Conservation (phyloP, 2,113 vertebrate genomes). For the Sebastes fasciatus region DNA sequence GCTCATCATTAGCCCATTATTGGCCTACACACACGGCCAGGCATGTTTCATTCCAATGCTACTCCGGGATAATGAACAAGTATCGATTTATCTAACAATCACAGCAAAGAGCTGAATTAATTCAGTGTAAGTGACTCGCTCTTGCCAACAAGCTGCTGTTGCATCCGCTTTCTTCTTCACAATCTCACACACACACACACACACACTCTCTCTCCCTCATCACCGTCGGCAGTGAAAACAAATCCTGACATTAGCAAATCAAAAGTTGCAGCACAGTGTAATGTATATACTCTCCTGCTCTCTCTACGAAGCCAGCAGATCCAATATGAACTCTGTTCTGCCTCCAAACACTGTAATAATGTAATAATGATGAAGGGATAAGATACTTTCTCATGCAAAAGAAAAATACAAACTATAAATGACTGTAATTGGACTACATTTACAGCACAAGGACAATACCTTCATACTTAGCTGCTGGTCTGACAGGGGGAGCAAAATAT, state of each 20-base stretch:
- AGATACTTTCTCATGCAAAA: neutral
- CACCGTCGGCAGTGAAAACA: slow-evolving; percentile 25
- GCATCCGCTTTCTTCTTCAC: neutral
- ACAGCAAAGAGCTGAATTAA: slow-evolving; percentile 67
- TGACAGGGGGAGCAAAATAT: slow-evolving; percentile 8
- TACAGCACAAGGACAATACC: neutral
- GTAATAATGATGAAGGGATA: slow-evolving; percentile 12
- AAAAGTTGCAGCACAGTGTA: slow-evolving; percentile 12
- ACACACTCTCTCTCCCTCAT: slow-evolving; percentile 11
- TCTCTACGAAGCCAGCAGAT: slow-evolving; percentile 7
- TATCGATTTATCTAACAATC: slow-evolving; percentile 75
- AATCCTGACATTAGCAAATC: slow-evolving; percentile 41
- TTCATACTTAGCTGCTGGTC: neutral
- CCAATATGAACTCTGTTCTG: neutral
- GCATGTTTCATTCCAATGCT: slow-evolving; percentile 64
- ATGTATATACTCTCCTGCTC: neutral
- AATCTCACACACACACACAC: neutral
- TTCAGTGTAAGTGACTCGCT: slow-evolving; percentile 71
- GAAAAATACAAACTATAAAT: neutral
- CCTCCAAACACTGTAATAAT: neutral
- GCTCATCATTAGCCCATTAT: slow-evolving; percentile 68
- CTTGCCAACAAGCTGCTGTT: slow-evolving; percentile 59
- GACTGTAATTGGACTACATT: neutral
- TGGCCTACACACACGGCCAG: slow-evolving; percentile 36
- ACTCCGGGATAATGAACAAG: slow-evolving; percentile 71